These are phyloP conservation scores for Ptyas mucosa DNA, from an alignment of 2,113 vertebrate genomes.

Conservation along the genomic window DNA sequence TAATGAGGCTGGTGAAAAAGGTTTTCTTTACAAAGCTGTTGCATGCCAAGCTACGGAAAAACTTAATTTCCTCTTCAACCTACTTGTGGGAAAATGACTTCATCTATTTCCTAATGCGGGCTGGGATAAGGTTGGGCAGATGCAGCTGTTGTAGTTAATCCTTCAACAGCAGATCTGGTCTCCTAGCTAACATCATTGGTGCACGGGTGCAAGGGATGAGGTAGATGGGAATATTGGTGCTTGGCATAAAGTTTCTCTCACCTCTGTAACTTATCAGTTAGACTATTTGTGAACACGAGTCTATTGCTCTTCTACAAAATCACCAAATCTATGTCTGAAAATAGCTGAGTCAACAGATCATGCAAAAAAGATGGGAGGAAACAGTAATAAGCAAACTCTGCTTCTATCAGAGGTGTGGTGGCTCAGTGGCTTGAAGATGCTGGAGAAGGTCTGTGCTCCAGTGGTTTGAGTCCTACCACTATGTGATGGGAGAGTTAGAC, in stretches of 20 bases:
- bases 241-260: background rate
- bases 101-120: background rate
- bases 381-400: background rate
- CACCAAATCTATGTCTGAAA: background rate
- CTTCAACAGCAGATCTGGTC: background rate
- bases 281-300: background rate
- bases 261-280: background rate
- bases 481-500: background rate
- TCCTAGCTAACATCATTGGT: background rate
- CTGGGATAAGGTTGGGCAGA: background rate
- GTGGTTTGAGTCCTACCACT: background rate
- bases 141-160: background rate
- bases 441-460: background rate
- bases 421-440: background rate
- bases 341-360: background rate
- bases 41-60: background rate
- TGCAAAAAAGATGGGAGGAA: background rate
- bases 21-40: background rate
- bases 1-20: background rate
- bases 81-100: background rate
- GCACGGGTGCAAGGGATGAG: background rate
- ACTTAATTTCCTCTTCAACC: background rate
- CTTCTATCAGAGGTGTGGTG: background rate
- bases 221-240: background rate
- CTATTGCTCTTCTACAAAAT: background rate